Base-by-base conservation (phyloP, 2,797 vertebrate species). In the Rhabdomys pumilio region DNA sequence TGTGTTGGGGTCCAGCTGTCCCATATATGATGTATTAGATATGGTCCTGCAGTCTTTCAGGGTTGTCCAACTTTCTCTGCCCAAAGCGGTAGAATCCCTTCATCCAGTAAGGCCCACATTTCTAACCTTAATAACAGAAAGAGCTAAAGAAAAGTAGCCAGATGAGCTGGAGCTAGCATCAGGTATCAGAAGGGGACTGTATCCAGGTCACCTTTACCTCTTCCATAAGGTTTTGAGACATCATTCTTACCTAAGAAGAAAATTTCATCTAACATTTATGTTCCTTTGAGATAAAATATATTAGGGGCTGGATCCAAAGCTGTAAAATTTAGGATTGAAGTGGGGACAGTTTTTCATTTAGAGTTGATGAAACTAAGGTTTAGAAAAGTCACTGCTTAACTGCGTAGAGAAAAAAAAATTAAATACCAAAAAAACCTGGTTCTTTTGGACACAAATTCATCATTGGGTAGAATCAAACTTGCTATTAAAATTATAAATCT, bases 401-500 rank as follows among this genome's bases (percentile, higher is more conserved):
- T 79, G 94, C 53, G 80, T 75, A 75, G 97, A 93, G 88, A 8
- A 44, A 96, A 96, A 41, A 63, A 44, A 44, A n/a, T 75, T 44
- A 93, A 94, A 94, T 31, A 17, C 95, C 63, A 81, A 86, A 89
- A 86, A 86, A 90, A 81, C 55, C 77, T 90, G 73, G 95, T 96
- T 93, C 14, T 96, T 93, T 90, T 53, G 44, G 63, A 76, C 50
- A 92, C 89, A 73, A 96, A 95, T 93, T 69, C n/a, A 73, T 90
- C 59, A 13, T 61, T 87, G 26, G 77, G 34, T 79, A 91, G 24
- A 94, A 34, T 95, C 90, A 91, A 69, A 72, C 77, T 17, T 91
- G 47, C 82, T 91, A 53, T 94, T 96, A 93, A 96, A 96, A 87
- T 95, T 50, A 59, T 82, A 77, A 94, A 94, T 50, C 80, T 91